Evolutionary conservation across 1,140 invertebrate species (phyloP), one percentile per base, ranked within the genome.

Genomic region (Drosophila athabasca): DNA sequence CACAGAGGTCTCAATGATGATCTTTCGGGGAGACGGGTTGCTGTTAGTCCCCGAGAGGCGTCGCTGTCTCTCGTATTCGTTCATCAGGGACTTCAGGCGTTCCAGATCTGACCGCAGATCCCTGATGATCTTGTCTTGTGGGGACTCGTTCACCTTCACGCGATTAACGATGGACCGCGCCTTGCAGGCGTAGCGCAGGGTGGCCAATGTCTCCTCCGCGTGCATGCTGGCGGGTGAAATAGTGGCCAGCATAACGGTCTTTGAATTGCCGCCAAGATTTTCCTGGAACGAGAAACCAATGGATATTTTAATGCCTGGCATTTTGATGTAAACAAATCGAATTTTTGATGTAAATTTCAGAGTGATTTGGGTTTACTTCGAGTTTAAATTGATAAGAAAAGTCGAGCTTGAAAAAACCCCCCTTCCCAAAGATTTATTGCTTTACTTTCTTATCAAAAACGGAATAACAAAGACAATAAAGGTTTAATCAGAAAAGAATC

Each of bases 101-200:
- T 95, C 93, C 29, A 96, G 95, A 93, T 97, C 96, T 7, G 98
- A 95, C 6, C 96, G 92, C 15, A 97, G 93, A 78, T 97, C 96
- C 48, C 96, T 92, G 61, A 97, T 97, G 29, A 97, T 93, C 92
- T 96, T 96, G 31, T 97, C 96, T 80, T 97, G 97, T 0, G 96
- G 94, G 92, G 97, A 96, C 90, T 98, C 97, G 92, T 99, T 98
- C 66, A 98, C 96, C 41, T 96, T 98, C 0, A 97, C 97, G 79
- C 97, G 96, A 91, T 98, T 98, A 82, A 98, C 97, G 62, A 99
- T 99, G 60, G 96, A 96, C 83, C 98, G 95, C 0, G 97, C 97
- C 84, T 96, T 95, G 88, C 96, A 96, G 6, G 96, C 96, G 88
- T 97, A 98, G 13, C 97, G 93, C 39, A 98, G 93, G 0, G 97